Evolutionary conservation across 2,888 invertebrate species (phyloP).

Genomic region (Scaptomyza caliginosa): DNA sequence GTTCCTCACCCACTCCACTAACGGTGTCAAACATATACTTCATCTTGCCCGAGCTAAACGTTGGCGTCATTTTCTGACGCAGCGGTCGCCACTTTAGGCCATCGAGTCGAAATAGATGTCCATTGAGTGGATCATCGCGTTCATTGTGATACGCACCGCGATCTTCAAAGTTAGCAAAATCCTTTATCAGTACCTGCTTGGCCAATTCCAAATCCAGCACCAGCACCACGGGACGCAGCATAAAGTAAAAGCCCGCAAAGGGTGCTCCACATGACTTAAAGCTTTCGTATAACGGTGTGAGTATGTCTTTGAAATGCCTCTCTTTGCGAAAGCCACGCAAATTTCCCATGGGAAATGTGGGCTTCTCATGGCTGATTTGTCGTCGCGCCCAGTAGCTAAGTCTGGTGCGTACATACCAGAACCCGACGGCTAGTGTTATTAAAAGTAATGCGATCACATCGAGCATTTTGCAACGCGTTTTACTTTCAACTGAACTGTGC

Average conservation of each 20-base stretch:
- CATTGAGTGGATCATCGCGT: conserved; percentile 81
- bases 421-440: conserved; percentile 45
- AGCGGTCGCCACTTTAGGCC: conserved; percentile 83
- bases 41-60: conserved; percentile 85
- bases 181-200: conserved; percentile 64
- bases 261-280: conserved; percentile 52
- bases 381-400: conserved; percentile 69
- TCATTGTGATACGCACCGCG: conserved; percentile 80
- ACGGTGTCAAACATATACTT: conserved; percentile 84
- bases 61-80: conserved; percentile 84
- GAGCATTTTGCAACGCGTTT: conserved; percentile 50
- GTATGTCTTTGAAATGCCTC: conserved; percentile 52
- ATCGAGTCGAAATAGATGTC: conserved; percentile 79
- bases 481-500: conserved; percentile 42
- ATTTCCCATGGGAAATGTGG: conserved; percentile 69
- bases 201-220: conserved; percentile 64
- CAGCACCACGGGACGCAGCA: conserved; percentile 72
- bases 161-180: conserved; percentile 80
- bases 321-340: conserved; percentile 53
- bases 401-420: conserved; percentile 61
- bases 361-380: conserved; percentile 56
- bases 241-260: conserved; percentile 71
- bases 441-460: conserved; percentile 60
- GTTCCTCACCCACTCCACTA: conserved; percentile 49
- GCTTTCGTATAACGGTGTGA: conserved; percentile 59